Evolutionary conservation across 2,888 invertebrate species (phyloP).

Genomic region (Boloria euphrosyne): DNA sequence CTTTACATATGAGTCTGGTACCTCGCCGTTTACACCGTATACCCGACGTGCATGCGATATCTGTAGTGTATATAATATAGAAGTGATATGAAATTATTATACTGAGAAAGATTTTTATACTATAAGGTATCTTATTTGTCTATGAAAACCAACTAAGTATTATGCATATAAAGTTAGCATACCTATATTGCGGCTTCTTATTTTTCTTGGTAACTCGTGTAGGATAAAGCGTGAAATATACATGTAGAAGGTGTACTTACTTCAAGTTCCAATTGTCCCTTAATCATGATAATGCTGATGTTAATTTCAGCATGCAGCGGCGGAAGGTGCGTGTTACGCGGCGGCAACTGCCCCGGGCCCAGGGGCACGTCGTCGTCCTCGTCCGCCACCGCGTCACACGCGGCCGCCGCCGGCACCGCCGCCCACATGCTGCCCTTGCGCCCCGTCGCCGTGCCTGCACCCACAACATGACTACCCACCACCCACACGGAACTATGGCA

Average conservation of each 20-base stretch:
- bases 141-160: too few relatives aligned
- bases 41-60: slow-evolving; percentile 76
- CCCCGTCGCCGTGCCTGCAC: slow-evolving; percentile 78
- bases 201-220: neutral
- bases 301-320: slow-evolving; percentile 91
- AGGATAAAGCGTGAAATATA: neutral
- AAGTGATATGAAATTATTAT: neutral
- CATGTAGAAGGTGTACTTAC: slow-evolving; percentile 50
- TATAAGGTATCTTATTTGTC: neutral
- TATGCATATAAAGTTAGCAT: too few relatives aligned
- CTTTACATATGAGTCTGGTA: slow-evolving; percentile 95
- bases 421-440: slow-evolving; percentile 83
- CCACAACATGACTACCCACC: slow-evolving; percentile 52
- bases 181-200: neutral
- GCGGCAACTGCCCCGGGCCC: slow-evolving; percentile 92
- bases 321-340: slow-evolving; percentile 86
- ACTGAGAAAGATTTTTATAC: neutral
- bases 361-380: slow-evolving; percentile 82
- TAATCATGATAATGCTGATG: slow-evolving; percentile 93
- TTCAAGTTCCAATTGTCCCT: slow-evolving; percentile 95
- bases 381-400: slow-evolving; percentile 62
- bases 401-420: slow-evolving; percentile 74
- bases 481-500: slow-evolving; percentile 29
- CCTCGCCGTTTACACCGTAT: slow-evolving; percentile 85
- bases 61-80: slow-evolving; percentile 45